Evolutionary conservation across 2,113 vertebrate genomes (phyloP).

Genomic region (Epinephelus fuscoguttatus): DNA sequence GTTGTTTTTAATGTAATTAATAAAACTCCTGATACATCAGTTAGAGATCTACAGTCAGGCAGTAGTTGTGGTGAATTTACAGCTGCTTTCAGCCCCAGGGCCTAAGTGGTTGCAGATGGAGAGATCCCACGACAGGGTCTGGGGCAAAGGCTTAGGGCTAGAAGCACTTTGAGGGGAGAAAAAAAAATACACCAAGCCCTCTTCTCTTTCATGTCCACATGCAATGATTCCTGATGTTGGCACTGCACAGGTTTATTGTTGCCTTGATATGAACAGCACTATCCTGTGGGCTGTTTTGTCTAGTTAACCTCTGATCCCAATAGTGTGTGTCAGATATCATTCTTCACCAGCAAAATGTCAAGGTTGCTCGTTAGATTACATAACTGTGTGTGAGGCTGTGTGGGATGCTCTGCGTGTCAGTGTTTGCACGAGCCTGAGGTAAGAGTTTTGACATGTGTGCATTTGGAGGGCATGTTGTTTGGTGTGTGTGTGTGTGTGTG

Average conservation of each 20-base stretch:
- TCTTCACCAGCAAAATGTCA: slow-evolving; percentile 70
- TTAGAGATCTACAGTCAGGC: slow-evolving; percentile 30
- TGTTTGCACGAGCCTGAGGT: slow-evolving; percentile 56
- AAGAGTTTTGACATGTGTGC: slow-evolving; percentile 63
- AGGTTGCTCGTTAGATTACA: slow-evolving; percentile 70
- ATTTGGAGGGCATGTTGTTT: slow-evolving; percentile 26
- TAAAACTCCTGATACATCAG: slow-evolving; percentile 58
- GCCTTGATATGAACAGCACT: neutral
- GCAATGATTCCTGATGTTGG: neutral
- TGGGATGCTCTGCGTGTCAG: slow-evolving; percentile 59
- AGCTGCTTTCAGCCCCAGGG: slow-evolving; percentile 4
- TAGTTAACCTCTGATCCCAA: slow-evolving; percentile 61
- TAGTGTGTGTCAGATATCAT: slow-evolving; percentile 58
- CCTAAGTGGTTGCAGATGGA: slow-evolving; percentile 64
- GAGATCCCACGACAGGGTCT: slow-evolving; percentile 19
- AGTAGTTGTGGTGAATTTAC: slow-evolving; percentile 34
- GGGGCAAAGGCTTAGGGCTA: slow-evolving; percentile 23
- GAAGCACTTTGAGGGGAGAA: slow-evolving; percentile 9
- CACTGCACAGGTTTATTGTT: neutral
- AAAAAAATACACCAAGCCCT: neutral
- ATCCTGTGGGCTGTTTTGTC: slow-evolving; percentile 17
- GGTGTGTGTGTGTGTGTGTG: slow-evolving; percentile 14
- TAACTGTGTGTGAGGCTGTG: slow-evolving; percentile 59
- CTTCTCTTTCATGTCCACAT: neutral
- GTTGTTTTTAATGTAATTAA: slow-evolving; percentile 84